phyloP scores from a whole-genome alignment of 2,797 vertebrate species.

The Hemibagrus guttatus region DNA sequence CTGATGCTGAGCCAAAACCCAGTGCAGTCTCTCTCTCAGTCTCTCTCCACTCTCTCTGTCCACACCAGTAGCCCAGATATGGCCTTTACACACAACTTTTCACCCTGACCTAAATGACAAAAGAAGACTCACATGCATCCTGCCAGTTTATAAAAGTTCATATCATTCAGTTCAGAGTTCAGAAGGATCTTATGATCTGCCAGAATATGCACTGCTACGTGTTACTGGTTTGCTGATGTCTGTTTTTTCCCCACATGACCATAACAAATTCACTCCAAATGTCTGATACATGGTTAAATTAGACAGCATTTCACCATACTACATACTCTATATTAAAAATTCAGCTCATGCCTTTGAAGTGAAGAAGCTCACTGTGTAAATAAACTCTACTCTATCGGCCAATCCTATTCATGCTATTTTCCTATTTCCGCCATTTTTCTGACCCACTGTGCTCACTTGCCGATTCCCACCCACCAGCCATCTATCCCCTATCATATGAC shows the following conservation, averaged over 20 bases:
- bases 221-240: neutral
- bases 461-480: neutral
- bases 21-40: neutral
- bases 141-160: neutral
- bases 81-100: neutral
- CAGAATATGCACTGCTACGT: neutral
- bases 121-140: neutral
- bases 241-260: neutral
- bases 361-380: neutral
- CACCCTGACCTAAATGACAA: slow-evolving; percentile 3
- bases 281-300: neutral
- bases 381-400: neutral
- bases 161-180: neutral
- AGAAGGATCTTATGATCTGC: neutral
- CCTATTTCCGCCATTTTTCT: neutral
- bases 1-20: neutral
- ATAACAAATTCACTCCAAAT: neutral
- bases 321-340: neutral
- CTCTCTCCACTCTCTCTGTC: neutral
- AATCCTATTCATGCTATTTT: too few relatives aligned
- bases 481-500: neutral
- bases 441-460: neutral
- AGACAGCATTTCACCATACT: too few relatives aligned
- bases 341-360: neutral
- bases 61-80: neutral